Conservation (phyloP, 2,888 invertebrate genomes). For the Plagodis pulveraria region DNA sequence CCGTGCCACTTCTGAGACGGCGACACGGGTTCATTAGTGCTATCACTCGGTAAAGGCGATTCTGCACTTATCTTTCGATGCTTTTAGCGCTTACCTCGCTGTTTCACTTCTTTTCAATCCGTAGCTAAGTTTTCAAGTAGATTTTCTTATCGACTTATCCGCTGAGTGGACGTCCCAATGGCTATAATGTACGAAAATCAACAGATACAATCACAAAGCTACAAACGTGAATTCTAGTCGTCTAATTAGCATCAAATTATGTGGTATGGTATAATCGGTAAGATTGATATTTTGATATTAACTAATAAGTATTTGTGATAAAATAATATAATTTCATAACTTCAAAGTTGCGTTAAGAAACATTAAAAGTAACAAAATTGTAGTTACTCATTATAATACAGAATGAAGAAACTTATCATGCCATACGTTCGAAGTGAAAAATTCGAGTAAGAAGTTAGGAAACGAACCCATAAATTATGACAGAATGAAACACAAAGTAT, state of each 20-base stretch:
- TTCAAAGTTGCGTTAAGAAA: no score
- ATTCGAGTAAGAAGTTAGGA: no score
- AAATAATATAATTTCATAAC: no score
- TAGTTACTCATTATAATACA: no score
- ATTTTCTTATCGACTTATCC: slow-evolving; percentile 52
- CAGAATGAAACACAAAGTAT: slow-evolving; percentile 8
- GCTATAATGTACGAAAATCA: slow-evolving; percentile 29
- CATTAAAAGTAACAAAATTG: no score
- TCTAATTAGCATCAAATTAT: no score
- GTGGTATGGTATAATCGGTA: no score
- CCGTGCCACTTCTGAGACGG: slow-evolving; percentile 74
- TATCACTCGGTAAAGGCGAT: slow-evolving; percentile 70
- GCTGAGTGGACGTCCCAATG: slow-evolving; percentile 40
- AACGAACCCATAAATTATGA: no score
- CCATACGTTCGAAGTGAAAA: no score
- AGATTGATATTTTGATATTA: no score
- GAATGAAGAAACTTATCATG: no score
- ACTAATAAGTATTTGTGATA: no score
- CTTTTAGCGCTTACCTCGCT: slow-evolving; percentile 75
- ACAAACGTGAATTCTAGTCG: not conserved
- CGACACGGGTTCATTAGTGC: slow-evolving; percentile 81
- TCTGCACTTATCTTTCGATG: slow-evolving; percentile 71
- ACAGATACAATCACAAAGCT: slow-evolving; percentile 6
- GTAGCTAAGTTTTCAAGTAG: slow-evolving; percentile 53
- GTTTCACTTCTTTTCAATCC: slow-evolving; percentile 55